Percentiles rank a stretch among this genome's conserved stretches.
Evolutionary conservation across 2,113 vertebrate genomes (phyloP).

Genomic region (Ploceus nigricollis): DNA sequence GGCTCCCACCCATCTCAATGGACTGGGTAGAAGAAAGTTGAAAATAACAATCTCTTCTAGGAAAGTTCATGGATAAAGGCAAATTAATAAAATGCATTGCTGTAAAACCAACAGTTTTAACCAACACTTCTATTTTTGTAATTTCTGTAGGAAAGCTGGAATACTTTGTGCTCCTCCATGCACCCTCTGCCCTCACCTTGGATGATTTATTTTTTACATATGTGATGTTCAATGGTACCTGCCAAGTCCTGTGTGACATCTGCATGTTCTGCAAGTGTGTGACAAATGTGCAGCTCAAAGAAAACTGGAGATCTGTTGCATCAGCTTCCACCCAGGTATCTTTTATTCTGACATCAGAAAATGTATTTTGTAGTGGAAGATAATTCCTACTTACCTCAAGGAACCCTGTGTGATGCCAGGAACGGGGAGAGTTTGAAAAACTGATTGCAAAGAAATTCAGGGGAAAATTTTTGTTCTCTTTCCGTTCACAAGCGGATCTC

Average conservation of each 20-base stretch:
- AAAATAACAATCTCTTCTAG: background rate
- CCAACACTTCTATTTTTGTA: background rate
- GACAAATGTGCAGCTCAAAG: background rate
- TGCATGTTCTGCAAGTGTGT: background rate
- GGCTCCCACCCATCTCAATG: background rate
- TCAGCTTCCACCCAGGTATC: background rate
- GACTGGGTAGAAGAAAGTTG: background rate
- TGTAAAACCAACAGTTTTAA: background rate
- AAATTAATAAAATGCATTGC: background rate
- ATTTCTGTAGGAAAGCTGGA: background rate
- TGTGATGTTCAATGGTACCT: background rate
- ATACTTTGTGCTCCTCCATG: background rate
- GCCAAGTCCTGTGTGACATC: background rate
- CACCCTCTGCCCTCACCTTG: background rate
- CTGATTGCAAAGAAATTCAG: background rate
- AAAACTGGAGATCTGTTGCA: background rate
- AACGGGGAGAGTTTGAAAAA: background rate
- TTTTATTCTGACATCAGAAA: background rate
- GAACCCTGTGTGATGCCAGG: background rate
- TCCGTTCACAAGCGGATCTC: rapidly evolving
- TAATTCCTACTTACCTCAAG: background rate
- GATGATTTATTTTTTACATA: background rate
- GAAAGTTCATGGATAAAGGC: background rate
- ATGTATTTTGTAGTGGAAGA: background rate
- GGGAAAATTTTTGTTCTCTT: background rate